Evolutionary conservation across 2,113 vertebrate genomes (phyloP), one percentile per base, ranked within the genome.

Genomic region (Eulacestoma nigropectus): DNA sequence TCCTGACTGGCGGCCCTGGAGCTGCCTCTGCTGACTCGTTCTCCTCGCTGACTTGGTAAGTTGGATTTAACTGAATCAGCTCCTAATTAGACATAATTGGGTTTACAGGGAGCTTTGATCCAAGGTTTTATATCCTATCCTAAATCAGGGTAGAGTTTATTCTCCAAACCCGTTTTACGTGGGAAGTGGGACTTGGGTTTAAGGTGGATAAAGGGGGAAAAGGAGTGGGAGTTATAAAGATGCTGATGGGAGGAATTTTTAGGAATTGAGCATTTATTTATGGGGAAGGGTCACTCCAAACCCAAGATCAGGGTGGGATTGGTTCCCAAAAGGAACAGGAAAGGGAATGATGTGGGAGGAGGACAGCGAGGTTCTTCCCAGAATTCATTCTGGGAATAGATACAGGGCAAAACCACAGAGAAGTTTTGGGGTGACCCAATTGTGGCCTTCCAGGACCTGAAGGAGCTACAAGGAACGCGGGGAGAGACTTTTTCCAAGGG

Each of bases 1-100:
- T 75, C 5, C 5, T 79, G 55, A 42, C 67, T 9, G 52, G 1
- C 2, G 6, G 35, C 13, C 35, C 63, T 13, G 64, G 33, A 96
- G 87, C 92, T 94, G 87, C 67, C 5, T 86, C 79, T 49, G 82
- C 92, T 95, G 96, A 93, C 91, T 95, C 68, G 21, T 3, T 25
- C 84, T 67, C 79, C 72, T 65, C 18, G 82, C 92, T 83, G 95
- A 67, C 95, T 44, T 84, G 90, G 95, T 97, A 88, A 96, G 95
- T 96, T 4, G 0, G 65, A 81, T 92, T 83, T 81, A 5, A 42
- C 76, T 95, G 89, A 67, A 90, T 95, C 42, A 37, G 25, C 18
- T 87, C 59, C 33, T 92, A 83, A 92, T 95, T 83, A 87, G 10
- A n/a, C 53, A 2, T 6, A 59, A 73, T 0, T 13, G 19, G 72